A percentile compares a stretch with the other conserved stretches of the same genome.
phyloP scores from a whole-genome alignment of 2,888 invertebrate species.

The Aporophyla nigra region DNA sequence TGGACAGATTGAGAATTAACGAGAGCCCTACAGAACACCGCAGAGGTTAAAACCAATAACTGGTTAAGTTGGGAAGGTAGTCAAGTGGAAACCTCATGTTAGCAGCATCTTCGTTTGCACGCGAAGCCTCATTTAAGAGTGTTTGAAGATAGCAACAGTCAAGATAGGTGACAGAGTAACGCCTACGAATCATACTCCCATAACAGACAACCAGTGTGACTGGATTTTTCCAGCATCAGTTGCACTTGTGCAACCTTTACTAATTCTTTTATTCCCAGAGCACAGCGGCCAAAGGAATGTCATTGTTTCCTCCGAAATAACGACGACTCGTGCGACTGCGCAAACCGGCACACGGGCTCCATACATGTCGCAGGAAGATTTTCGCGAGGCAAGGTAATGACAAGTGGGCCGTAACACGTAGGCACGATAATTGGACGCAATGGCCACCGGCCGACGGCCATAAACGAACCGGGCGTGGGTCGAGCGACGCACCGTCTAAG shows the following conservation, averaged over 20 bases:
- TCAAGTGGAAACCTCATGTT: background rate
- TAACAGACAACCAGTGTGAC: slow-evolving; percentile 9
- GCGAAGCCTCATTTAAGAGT: background rate
- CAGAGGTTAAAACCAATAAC: background rate
- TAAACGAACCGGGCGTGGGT: slow-evolving; percentile 86
- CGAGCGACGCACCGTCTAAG: slow-evolving; percentile 85
- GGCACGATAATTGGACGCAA: slow-evolving; percentile 89
- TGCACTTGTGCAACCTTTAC: slow-evolving; percentile 30
- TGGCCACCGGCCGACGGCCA: slow-evolving; percentile 86
- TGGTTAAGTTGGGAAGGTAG: background rate
- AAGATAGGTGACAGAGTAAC: slow-evolving; percentile 6
- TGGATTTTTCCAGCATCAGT: slow-evolving; percentile 32
- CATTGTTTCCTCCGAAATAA: slow-evolving; percentile 64
- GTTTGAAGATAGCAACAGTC: slow-evolving; percentile 2
- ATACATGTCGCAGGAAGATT: slow-evolving; percentile 83
- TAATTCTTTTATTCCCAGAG: slow-evolving; percentile 43
- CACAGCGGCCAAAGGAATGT: slow-evolving; percentile 59
- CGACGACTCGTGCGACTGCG: slow-evolving; percentile 56
- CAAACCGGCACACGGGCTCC: slow-evolving; percentile 69
- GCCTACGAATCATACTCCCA: slow-evolving; percentile 17
- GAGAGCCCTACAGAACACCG: background rate
- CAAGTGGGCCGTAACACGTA: slow-evolving; percentile 88
- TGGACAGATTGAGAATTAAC: background rate
- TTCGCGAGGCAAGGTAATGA: slow-evolving; percentile 85
- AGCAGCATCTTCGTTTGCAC: background rate